Evolutionary conservation across 2,797 vertebrate genomes (phyloP), one percentile per base, ranked within the genome.

Genomic region (Cossypha dichroa): DNA sequence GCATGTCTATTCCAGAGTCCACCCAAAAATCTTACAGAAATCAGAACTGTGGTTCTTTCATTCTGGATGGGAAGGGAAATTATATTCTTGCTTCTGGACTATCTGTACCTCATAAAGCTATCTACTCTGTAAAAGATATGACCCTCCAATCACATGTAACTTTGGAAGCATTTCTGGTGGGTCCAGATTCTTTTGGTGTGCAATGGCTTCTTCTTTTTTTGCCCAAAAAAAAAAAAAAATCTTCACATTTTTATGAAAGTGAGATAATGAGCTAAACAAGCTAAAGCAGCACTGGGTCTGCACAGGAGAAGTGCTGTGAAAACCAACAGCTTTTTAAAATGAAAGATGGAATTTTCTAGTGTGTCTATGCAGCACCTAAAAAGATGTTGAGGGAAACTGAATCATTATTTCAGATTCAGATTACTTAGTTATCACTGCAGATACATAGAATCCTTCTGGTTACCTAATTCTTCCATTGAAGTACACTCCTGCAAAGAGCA

Each of bases 381-480:
- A 87, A 21, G 8, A 78, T 68, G 26, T 55, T 66, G 36, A 34
- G 11, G 15, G 17, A 40, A 6, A 31, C 40, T 26, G 19, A 82
- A 76, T 51, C 17, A 23, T 62, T 81, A 70, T 22, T 69, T 80
- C 43, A 75, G 19, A 49, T 82, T 82, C 69, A 68, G 34, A 31
- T 86, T 81, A 70, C 41, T 72, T 16, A 40, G 12, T 69, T 78
- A 56, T 41, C 59, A 63, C 36, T 74, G 18, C 13, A 79, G 19
- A 38, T 52, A 33, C 4, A 33, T 2, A 68, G 59, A 88, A 83
- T 48, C 31, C 13, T 76, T 81, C 33, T 38, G 48, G n/a, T 59
- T 82, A 58, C 17, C 51, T 46, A 55, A 76, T 82, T 69, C 29
- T 87, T 78, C 62, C 36, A 48, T 8, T 93, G 59, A 67, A 76